Conservation (phyloP, 2,888 invertebrate species). For the Eupeodes luniger region DNA sequence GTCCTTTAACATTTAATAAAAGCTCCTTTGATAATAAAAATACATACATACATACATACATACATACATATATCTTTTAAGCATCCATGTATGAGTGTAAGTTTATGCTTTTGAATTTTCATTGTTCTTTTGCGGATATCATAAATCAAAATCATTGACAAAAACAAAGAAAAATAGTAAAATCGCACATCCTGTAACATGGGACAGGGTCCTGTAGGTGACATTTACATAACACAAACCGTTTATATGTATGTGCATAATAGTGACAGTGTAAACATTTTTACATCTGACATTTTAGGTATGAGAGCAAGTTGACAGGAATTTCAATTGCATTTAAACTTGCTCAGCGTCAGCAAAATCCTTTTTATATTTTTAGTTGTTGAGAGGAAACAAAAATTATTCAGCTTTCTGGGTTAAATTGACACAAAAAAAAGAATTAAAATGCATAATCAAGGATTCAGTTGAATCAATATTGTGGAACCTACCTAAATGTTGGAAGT, state of each 20-base stretch:
- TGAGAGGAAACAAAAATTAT: slow-evolving; percentile 27
- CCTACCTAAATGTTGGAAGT: background rate
- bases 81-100: background rate
- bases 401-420: slow-evolving; percentile 31
- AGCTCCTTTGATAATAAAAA: background rate
- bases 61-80: background rate
- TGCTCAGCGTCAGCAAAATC: background rate
- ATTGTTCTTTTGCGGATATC: slow-evolving; percentile 69
- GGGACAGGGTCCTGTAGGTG: slow-evolving; percentile 57
- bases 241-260: background rate
- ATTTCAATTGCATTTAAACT: slow-evolving; percentile 62
- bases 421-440: background rate
- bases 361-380: slow-evolving; percentile 9
- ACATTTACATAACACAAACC: slow-evolving; percentile 70
- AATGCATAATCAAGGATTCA: background rate
- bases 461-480: slow-evolving; percentile 9
- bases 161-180: slow-evolving; percentile 57
- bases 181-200: slow-evolving; percentile 58
- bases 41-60: background rate
- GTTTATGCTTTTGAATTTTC: slow-evolving; percentile 15
- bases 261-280: slow-evolving; percentile 59
- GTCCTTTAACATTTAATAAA: background rate
- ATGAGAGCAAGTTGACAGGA: slow-evolving; percentile 52
- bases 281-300: background rate
- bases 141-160: slow-evolving; percentile 72